Percentiles rank a stretch among this genome's conserved stretches.
These are phyloP conservation scores for Limenitis camilla DNA, from an alignment of 2,888 invertebrate genomes.

Conservation along the genomic window DNA sequence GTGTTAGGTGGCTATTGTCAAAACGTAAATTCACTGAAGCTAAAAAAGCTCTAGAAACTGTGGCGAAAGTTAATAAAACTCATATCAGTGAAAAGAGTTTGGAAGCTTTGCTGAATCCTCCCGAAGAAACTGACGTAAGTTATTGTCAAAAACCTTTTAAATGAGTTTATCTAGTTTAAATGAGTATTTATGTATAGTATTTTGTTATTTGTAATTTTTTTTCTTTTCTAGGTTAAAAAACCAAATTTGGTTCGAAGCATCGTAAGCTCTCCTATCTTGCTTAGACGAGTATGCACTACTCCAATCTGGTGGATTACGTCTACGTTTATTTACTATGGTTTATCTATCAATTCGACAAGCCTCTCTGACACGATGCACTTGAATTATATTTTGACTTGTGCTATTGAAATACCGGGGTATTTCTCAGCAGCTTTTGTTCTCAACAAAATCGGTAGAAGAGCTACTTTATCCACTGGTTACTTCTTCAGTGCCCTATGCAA, in stretches of 20 bases:
- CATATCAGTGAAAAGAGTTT: no score
- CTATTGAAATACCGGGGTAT: slow-evolving; percentile 80
- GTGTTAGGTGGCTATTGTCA: no score
- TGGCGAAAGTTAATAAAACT: no score
- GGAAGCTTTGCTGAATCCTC: no score
- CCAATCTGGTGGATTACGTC: slow-evolving; percentile 82
- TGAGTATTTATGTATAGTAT: no score
- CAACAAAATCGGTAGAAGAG: slow-evolving; percentile 51
- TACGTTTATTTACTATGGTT: slow-evolving; percentile 81
- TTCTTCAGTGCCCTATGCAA: slow-evolving; percentile 26
- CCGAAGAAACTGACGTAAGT: no score
- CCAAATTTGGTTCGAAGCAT: slow-evolving; percentile 46
- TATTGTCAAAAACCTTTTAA: no score
- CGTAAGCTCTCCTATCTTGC: slow-evolving; percentile 61
- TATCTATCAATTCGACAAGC: slow-evolving; percentile 80
- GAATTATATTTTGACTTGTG: slow-evolving; percentile 75
- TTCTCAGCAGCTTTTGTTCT: slow-evolving; percentile 74
- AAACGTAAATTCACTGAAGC: no score
- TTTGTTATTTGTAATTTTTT: no score
- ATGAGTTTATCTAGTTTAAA: no score
- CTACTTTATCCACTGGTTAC: slow-evolving; percentile 30
- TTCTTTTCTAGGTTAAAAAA: slow-evolving; percentile 10
- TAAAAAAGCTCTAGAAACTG: no score
- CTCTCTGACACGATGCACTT: slow-evolving; percentile 80
- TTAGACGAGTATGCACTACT: slow-evolving; percentile 72